Evolutionary conservation across 1,140 invertebrate species (phyloP), one percentile per base, ranked within the genome.

Genomic region (Whitmania pigra): DNA sequence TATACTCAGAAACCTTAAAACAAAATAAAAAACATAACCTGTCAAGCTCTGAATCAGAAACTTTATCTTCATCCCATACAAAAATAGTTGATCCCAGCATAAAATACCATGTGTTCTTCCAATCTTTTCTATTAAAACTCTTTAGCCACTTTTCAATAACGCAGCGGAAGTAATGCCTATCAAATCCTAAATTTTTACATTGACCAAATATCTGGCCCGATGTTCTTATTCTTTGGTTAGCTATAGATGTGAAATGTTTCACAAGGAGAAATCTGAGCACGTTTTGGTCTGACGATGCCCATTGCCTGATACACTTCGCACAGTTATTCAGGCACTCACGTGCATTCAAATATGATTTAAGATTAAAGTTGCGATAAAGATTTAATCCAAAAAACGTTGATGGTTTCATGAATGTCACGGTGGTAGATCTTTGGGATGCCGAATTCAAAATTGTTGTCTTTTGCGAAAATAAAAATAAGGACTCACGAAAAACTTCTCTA

Each of bases 181-280:
- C 76, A 74, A 80, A 81, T 71, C 73, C 73, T 31, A 81, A 69
- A 67, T 75, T 76, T 72, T 72, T 77, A 69, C 80, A 80, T 25
- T 77, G 74, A 67, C 74, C 71, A 31, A 76, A 67, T 53, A 80
- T 77, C 69, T 81, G 78, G 57, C 73, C 71, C 27, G 77, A 71
- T 75, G 79, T 75, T 69, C 78, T 63, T 6, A 79, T 54, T 69
- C 78, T 74, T 57, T 80, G 78, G 9, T 76, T 76, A 17, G 75
- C 76, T 27, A 80, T 74, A 40, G 76, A 77, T 72, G 80, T 77
- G 68, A 76, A 80, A 29, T 80, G 79, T 57, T 72, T 77, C 17
- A 74, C 74, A 69, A 80, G 75, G n/a, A 78, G 67, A 68, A 74
- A 72, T 15, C 74, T 73, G 27, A 79, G 71, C 54, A 78, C 25